Base-by-base conservation (phyloP, 1,140 invertebrate species). In the Drosophila elegans region DNA sequence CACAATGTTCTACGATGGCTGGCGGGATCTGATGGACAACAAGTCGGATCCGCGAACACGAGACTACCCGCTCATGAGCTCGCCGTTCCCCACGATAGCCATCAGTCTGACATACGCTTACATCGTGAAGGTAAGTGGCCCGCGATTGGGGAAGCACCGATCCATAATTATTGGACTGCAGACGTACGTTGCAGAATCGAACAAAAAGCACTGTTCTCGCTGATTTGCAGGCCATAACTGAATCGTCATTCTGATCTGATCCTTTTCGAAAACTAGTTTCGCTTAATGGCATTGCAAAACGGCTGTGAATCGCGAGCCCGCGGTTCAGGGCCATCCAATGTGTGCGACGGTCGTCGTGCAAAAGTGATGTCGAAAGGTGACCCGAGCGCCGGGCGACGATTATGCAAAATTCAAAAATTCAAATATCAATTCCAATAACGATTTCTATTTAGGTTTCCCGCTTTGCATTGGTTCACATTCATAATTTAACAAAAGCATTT, bases 61-160 rank as follows among this genome's bases (percentile, higher is more conserved):
- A 88, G 94, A 96, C 84, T 98, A 96, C 96, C 94, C 95, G 51
- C 92, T 98, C 72, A 98, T 98, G 97, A 95, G 95, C 88, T 95
- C 95, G 16, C 97, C 97, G 62, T 94, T 96, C 48, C 97, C 97
- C 36, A 98, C 97, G 39, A 91, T 97, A 66, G 85, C 94, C 44
- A 95, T 97, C 80, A 97, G 96, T 92, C 83, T 97, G 71, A 94
- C 93, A 56, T 97, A 97, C 88, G 95, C 96, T 27, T 96, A 95
- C 91, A 94, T 96, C 86, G 96, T 97, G 69, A 97, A 97, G 94
- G 94, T 95, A 91, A 90, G 82, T 69, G 74, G 56, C 25, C 4
- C 5, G 36, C 7, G 16, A 11, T 0, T 5, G 4, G 57, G 75
- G 55, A 66, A 67, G 3, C 64, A 67, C 75, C 56, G 38, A 64